Evolutionary conservation across 2,888 invertebrate genomes (phyloP), one percentile per base, ranked within the genome.

Genomic region (Drosophila siamana): DNA sequence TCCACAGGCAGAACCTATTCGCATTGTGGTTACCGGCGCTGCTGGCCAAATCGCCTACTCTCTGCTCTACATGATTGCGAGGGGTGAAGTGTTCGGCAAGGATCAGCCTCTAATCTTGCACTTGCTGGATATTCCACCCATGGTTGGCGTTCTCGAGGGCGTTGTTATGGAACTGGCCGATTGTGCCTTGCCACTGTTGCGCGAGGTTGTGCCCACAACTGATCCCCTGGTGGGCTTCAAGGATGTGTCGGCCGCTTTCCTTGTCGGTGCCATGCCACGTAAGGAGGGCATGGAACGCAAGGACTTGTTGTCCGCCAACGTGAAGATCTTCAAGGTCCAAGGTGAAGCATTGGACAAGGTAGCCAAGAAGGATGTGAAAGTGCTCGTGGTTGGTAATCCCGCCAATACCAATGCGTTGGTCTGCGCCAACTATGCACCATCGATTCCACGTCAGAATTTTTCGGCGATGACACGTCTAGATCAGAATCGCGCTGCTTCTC

Each of bases 31-130:
- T 28, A 99, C 99, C 57, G 99, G 99, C 69, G 99, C 99, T 84
- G 99, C 99, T 68, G 99, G 99, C 15, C 99, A 99, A 93, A 99
- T 99, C 84, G 99, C 98, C 67, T 99, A 99, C 92, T 99, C 99
- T 2, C 93, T 99, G 44, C 93, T 99, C 11, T 98, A 98, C 91
- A 97, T 98, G 93, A 94, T 99, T 80, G 98, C 98, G 11, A 98
- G 98, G 88, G 99, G 99, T 67, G 96, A 97, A 91, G 98, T 99
- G 0, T 99, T 99, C 92, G 99, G 99, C 28, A 94, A 94, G 51
- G 94, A 97, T 47, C 98, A 98, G 93, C 96, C 97, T 0, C 94
- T 99, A 22, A 95, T 95, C 90, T 94, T 99, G 47, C 96, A 97
- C 90, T 94, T 99, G 76, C 93, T 99, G 84, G 99, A 99, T 93